Base-by-base conservation (phyloP, 2,888 invertebrate genomes). In the Stegana nigrithorax region DNA sequence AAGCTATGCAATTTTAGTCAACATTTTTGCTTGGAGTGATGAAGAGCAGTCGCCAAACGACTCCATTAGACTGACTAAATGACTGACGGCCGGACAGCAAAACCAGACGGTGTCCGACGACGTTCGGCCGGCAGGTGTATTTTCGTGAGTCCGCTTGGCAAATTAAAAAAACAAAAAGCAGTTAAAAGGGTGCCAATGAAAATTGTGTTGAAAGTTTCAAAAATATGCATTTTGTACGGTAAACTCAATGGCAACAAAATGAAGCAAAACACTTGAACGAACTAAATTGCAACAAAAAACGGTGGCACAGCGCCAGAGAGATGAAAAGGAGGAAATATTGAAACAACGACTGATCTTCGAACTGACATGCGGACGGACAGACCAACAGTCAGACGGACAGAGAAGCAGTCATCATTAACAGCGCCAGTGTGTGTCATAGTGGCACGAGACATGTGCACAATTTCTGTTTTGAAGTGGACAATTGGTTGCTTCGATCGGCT, bases 41-140 rank as follows among this genome's bases (percentile, higher is more conserved):
- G n/a, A n/a, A n/a, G n/a, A n/a, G n/a, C n/a, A n/a, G n/a, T 55
- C 55, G 61, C 67, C 56, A 72, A 64, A 75, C 78, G 70, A 72
- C 76, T 75, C 70, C 78, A 78, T 78, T 76, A 78, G 78, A 55
- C 60, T 67, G 69, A 67, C 66, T 63, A 65, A 68, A 45, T 63
- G 73, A 55, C 70, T 44, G 62, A 62, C 56, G 42, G 59, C 59
- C 62, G 56, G 65, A 63, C 60, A 39, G 14, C 10, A 42, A n/a
- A 1, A 17, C 39, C 1, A 6, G 14, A 39, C 4, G 17, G n/a
- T 4, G 39, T 2, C 14, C 21, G 14, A 55, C 19, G 14, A 10
- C 17, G 32, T 32, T 10, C 19, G 32, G 29, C 32, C 17, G 53
- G 53, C 53, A 55, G 53, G 53, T 55, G 53, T 36, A 7, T 51